Evolutionary conservation across 2,888 invertebrate genomes (phyloP), one percentile per base, ranked within the genome.

Genomic region (Selenia dentaria): DNA sequence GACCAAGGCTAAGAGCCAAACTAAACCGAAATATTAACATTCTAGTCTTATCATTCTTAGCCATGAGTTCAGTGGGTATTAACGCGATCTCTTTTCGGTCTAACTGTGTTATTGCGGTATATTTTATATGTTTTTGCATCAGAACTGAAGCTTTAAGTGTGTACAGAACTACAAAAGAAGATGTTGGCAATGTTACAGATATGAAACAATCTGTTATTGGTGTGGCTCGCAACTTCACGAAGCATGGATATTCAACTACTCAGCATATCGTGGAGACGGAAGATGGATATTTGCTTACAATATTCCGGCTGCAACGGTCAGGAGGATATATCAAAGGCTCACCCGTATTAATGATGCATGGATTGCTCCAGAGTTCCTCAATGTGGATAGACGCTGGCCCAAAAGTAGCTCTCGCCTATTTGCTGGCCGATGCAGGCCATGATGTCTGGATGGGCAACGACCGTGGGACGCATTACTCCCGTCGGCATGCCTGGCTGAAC

Each of bases 401-500:
- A 0, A 29, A 16, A n/a, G 40, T 54, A 8, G 65, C 67, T 2
- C 51, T 74, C 1, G 71, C 64, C 0, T 67, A 68, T 27, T 48
- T 70, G 1, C 53, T 74, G 1, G 53, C 72, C 0, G 59, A 63
- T 14, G 62, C 61, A 0, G 58, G 62, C 9, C 22, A 53, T 9
- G 66, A 66, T 11, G 46, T 64, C 2, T 68, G 67, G 67, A 38
- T 66, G 3, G 62, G 52, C 5, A 64, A 60, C 34, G 43, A 14
- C 0, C 50, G 67, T 1, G 64, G 64, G 0, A 58, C 45, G 39
- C 35, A 51, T 11, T 93, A 93, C 66, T 88, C 91, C 3, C 74
- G 82, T 22, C 78, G 67, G 5, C 95, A 95, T 18, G 22, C 43
- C 44, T 67, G 63, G 0, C 57, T 86, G 62, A 49, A 82, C 33